Percentiles rank a stretch among this genome's conserved stretches.
phyloP scores from a whole-genome alignment of 2,888 invertebrate genomes.

The Caenorhabditis zanzibari region DNA sequence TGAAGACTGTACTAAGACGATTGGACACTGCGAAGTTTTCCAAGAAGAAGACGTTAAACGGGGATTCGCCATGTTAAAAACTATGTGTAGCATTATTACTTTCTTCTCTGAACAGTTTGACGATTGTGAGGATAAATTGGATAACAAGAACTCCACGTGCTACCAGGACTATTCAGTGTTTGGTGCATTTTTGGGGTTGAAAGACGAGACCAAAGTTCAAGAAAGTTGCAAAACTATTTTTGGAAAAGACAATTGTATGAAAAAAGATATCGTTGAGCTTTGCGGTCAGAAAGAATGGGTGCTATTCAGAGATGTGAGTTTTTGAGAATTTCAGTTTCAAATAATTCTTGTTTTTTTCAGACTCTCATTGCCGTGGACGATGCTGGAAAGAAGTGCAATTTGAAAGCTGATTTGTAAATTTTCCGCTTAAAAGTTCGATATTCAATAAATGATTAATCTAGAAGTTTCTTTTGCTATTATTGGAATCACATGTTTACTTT shows the following conservation, averaged over 20 bases:
- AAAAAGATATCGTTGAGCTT: not conserved
- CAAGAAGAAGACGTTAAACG: not conserved
- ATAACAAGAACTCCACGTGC: not conserved
- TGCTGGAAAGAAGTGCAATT: no score
- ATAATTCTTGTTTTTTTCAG: no score
- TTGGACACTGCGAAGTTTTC: not conserved
- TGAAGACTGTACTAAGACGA: not conserved
- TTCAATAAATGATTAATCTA: not conserved
- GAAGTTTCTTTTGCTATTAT: no score
- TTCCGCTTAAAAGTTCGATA: no score
- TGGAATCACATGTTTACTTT: no score
- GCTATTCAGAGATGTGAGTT: not conserved
- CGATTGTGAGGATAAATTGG: not conserved
- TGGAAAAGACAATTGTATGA: not conserved
- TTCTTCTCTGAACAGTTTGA: not conserved
- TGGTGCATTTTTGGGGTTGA: not conserved
- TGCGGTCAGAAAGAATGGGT: not conserved
- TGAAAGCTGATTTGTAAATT: no score
- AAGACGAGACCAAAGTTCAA: not conserved
- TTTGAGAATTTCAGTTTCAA: no score
- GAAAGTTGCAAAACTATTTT: not conserved
- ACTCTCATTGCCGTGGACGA: no score
- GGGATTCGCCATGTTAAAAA: not conserved
- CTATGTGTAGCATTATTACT: not conserved
- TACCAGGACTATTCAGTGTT: slow-evolving; percentile 6